Conservation (phyloP, 2,888 invertebrate genomes). For the Rhagophthalmus giganteus region DNA sequence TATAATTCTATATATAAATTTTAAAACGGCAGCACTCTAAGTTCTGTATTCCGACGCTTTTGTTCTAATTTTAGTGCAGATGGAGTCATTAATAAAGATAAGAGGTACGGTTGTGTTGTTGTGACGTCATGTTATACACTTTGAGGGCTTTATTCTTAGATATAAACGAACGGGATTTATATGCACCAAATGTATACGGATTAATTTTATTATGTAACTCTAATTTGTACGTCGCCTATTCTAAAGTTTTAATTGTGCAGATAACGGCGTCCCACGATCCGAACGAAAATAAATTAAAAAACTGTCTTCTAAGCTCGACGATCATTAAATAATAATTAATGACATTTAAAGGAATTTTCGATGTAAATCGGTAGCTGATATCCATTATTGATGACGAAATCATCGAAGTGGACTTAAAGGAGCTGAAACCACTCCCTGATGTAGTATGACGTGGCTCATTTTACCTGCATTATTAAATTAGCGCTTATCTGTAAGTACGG, state of each 20-base stretch:
- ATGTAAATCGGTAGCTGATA: slow-evolving; percentile 28
- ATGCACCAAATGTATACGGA: slow-evolving; percentile 27
- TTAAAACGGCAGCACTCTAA: slow-evolving; percentile 34
- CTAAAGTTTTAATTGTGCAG: not conserved
- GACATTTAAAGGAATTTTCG: slow-evolving; percentile 32
- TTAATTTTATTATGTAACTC: slow-evolving; percentile 26
- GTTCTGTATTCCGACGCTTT: slow-evolving; percentile 34
- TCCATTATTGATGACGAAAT: slow-evolving; percentile 40
- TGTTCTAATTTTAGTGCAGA: slow-evolving; percentile 38
- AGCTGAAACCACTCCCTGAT: slow-evolving; percentile 38
- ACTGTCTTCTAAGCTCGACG: too few species aligned
- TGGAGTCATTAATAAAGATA: slow-evolving; percentile 40
- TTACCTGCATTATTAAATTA: slow-evolving; percentile 45
- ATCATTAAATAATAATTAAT: slow-evolving; percentile 34
- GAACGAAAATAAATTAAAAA: too few species aligned
- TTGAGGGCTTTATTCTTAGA: slow-evolving; percentile 30
- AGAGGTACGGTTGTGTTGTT: slow-evolving; percentile 34
- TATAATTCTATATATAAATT: slow-evolving; percentile 28
- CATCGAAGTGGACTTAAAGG: slow-evolving; percentile 38
- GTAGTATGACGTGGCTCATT: slow-evolving; percentile 40
- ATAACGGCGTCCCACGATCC: too few species aligned
- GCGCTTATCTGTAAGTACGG: slow-evolving; percentile 45
- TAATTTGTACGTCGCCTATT: slow-evolving; percentile 10
- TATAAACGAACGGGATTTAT: slow-evolving; percentile 26
- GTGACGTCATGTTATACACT: slow-evolving; percentile 34